Evolutionary conservation across 2,113 vertebrate genomes (phyloP), one percentile per base, ranked within the genome.

Genomic region (Lathamus discolor): DNA sequence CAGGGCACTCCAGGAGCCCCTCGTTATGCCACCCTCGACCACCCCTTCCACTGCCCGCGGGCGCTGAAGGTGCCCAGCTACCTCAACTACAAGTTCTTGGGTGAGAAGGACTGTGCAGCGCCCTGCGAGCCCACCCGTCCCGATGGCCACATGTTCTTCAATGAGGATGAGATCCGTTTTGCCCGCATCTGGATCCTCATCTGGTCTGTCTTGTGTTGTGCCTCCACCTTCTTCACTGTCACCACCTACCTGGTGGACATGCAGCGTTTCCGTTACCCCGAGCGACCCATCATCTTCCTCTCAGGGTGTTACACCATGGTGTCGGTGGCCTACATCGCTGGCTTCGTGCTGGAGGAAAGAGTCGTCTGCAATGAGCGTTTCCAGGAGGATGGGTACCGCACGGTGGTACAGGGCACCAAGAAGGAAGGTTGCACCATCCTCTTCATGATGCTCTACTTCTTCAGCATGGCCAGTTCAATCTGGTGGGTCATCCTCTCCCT

Each of bases 361-460:
- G 99, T 99, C 84, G 98, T 99, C 22, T 99, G 99, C 97, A 99
- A 99, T 3, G 99, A 99, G 90, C 98, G 98, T 43, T 99, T 99
- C 96, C 98, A 88, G 25, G 98, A 98, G 19, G 99, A 99, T 1
- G 97, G 98, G 77, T 99, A 98, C 91, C 99, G 99, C 93, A 99
- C 99, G 0, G 98, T 99, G 57, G 99, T 99, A 25, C 99, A 99
- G 93, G 99, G 99, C 91, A 99, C 99, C 86, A 99, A 99, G 96
- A 99, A 99, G 88, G 99, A 99, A 90, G 99, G 99, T 15, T 99
- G 99, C 97, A 99, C 99, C 91, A 99, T 99, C 88, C 98, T 99
- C 77, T 99, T 99, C 96, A 99, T 99, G 99, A 99, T 99, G 99
- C 98, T 99, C 4, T 99, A 99, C 83, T 99, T 99, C 97, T 99